Evolutionary conservation across 1,140 invertebrate species (phyloP).

Genomic region (Drosophila ercepeae): DNA sequence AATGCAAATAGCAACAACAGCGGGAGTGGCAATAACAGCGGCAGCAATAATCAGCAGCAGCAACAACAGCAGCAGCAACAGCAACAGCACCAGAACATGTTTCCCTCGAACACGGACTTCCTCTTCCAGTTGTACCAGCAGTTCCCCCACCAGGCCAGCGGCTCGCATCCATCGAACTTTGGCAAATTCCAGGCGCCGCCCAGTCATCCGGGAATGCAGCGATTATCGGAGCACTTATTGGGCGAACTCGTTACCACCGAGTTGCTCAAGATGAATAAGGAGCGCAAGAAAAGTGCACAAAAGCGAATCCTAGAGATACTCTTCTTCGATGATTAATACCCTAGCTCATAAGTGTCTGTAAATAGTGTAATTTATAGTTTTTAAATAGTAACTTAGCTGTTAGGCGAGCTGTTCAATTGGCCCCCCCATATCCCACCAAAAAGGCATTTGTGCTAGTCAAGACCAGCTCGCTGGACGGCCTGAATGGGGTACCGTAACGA

Average conservation of each 20-base stretch:
- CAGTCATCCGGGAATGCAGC: slow-evolving; percentile 59
- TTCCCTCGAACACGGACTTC: slow-evolving; percentile 78
- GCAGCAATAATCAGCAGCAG: slow-evolving; percentile 35
- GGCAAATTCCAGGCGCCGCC: slow-evolving; percentile 71
- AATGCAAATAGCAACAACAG: slow-evolving; percentile 38
- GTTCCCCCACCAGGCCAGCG: slow-evolving; percentile 61
- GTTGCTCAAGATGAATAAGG: slow-evolving; percentile 81
- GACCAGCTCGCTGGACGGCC: slow-evolving; percentile 7
- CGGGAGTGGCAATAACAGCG: slow-evolving; percentile 32
- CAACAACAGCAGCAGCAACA: slow-evolving; percentile 53
- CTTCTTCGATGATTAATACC: slow-evolving; percentile 78
- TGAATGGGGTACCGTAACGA: slow-evolving; percentile 23
- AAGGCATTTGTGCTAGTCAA: slow-evolving; percentile 72
- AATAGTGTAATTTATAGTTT: slow-evolving; percentile 44
- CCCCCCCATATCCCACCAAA: slow-evolving; percentile 57
- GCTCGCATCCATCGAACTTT: slow-evolving; percentile 61
- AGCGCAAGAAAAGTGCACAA: slow-evolving; percentile 77
- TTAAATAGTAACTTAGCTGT: slow-evolving; percentile 17
- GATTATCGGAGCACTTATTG: slow-evolving; percentile 77
- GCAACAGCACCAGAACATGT: slow-evolving; percentile 69
- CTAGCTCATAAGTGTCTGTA: slow-evolving; percentile 35
- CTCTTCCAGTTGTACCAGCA: slow-evolving; percentile 82
- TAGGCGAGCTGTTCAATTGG: slow-evolving; percentile 5
- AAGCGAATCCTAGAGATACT: slow-evolving; percentile 81
- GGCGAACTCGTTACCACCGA: slow-evolving; percentile 82